Evolutionary conservation across 1,140 invertebrate species (phyloP), one percentile per base, ranked within the genome.

Genomic region (Neuroterus valhalla): DNA sequence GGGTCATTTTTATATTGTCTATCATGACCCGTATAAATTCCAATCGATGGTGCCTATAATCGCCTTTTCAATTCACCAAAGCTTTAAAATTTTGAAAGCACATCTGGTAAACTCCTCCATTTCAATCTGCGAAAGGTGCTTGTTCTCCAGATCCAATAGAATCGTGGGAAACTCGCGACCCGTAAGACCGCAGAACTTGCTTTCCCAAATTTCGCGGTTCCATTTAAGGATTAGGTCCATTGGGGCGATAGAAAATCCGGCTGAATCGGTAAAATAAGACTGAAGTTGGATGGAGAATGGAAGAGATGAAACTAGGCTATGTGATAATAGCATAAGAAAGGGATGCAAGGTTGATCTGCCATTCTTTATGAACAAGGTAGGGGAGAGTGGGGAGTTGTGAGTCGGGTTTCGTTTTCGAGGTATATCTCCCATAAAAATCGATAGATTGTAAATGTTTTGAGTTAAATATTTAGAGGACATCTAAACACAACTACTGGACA

Each of bases 141-240:
- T 55, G 50, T 55, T 55, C 50, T 55, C 23, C 50, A 55, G 50
- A 26, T 26, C 50, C 21, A 26, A 55, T 55, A 55, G 50, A 55
- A 55, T 55, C 50, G 50, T 55, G 50, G 19, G 50, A 55, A 55
- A 55, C 21, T 55, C 50, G 50, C 50, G 50, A 55, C 50, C 50
- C 21, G 50, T 23, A 55, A 55, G 50, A 55, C 50, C 50, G 21
- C 50, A 55, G 50, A 55, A 55, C 50, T 55, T 55, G 50, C 21
- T 21, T 55, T 21, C 50, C 21, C 50, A 55, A 55, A 55, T 55
- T 55, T 55, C 50, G 50, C 21, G 50, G 50, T 55, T 55, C 50
- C 50, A 55, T 55, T 55, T 55, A 55, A 55, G 50, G 50, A 55
- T 55, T 55, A 55, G 14, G 50, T 55, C 50, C 21, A 55, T 55